A percentile compares a stretch with the other conserved stretches of the same genome.
Evolutionary conservation across 2,113 vertebrate species (phyloP).

Genomic region (Cervus canadensis): DNA sequence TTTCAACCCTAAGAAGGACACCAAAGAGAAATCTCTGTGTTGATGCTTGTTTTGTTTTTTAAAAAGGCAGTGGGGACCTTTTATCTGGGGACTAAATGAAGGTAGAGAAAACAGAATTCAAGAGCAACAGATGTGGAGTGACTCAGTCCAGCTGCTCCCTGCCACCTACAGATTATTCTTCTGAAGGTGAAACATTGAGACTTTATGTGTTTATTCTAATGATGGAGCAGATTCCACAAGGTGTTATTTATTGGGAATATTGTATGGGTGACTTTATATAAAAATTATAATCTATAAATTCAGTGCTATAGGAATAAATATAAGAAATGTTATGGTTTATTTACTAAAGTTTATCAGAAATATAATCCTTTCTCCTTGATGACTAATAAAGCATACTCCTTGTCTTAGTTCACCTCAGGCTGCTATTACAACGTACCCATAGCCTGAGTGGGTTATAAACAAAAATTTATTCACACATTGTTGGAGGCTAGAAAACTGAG

Average conservation of each 20-base stretch:
- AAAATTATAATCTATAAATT: background rate
- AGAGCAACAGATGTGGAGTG: background rate
- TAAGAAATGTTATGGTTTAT: background rate
- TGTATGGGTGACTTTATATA: background rate
- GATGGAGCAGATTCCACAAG: background rate
- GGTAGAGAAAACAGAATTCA: background rate
- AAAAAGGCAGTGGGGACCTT: background rate
- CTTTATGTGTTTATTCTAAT: background rate
- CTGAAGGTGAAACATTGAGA: background rate
- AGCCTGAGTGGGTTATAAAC: background rate
- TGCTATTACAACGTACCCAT: background rate
- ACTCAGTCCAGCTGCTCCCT: background rate
- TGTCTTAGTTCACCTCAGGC: background rate
- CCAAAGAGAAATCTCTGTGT: background rate
- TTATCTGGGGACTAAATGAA: background rate
- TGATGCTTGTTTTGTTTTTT: background rate
- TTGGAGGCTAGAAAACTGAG: background rate
- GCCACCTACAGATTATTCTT: background rate
- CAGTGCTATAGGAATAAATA: background rate
- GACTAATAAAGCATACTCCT: background rate
- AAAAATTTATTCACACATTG: background rate
- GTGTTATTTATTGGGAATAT: background rate
- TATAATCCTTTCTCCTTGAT: background rate
- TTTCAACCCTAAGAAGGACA: background rate
- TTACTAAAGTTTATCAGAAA: background rate